A percentile compares a stretch with the other conserved stretches of the same genome.
phyloP scores from a whole-genome alignment of 2,113 vertebrate species.

The Dasyprocta punctata region DNA sequence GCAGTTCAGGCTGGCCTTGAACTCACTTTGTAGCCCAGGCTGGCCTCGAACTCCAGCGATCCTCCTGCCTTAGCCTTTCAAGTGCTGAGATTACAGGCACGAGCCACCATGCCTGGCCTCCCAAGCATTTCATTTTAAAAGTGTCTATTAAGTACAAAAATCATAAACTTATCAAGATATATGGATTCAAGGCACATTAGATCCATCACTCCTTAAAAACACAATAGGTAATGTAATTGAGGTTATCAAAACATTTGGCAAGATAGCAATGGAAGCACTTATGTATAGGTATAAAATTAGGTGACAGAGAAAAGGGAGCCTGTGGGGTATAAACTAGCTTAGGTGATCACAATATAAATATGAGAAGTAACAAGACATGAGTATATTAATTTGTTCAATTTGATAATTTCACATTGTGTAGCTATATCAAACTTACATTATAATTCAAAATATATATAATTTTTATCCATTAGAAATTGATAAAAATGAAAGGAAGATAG shows the following conservation, averaged over 20 bases:
- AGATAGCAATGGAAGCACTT: not conserved
- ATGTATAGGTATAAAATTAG: not conserved
- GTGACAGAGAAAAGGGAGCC: no score
- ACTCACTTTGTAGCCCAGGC: no score
- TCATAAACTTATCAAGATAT: not conserved
- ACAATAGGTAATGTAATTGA: not conserved
- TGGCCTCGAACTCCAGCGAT: no score
- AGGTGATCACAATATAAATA: not conserved
- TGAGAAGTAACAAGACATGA: not conserved
- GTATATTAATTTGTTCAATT: not conserved
- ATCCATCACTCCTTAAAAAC: not conserved
- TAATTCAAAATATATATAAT: not conserved
- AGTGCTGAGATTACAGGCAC: no score
- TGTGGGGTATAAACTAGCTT: not conserved
- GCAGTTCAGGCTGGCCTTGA: no score
- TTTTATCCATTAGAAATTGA: not conserved
- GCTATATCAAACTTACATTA: not conserved
- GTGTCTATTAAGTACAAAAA: not conserved
- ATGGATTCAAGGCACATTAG: not conserved
- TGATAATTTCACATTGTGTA: not conserved
- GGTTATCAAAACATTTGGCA: no score
- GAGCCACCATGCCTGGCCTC: no score
- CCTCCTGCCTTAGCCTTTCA: no score
- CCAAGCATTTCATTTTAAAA: not conserved
- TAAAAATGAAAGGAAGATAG: not conserved